Evolutionary conservation across 2,797 vertebrate species (phyloP).

Genomic region (Amniataba percoides): DNA sequence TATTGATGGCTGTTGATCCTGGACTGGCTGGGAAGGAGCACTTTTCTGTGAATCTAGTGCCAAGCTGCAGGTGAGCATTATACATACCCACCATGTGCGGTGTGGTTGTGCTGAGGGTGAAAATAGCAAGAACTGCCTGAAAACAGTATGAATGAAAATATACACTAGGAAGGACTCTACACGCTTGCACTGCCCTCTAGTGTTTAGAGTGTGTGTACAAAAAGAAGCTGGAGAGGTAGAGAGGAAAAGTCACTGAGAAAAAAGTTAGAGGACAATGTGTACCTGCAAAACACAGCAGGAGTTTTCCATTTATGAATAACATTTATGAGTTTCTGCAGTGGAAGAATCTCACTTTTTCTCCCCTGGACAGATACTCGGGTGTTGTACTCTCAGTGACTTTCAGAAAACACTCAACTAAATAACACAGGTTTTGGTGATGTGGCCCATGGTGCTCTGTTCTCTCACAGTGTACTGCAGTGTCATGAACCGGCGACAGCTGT

Average conservation of each 20-base stretch:
- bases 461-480: neutral
- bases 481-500: neutral
- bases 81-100: neutral
- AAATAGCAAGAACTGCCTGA: neutral
- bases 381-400: neutral
- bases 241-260: neutral
- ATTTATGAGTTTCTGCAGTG: constrained; percentile 5
- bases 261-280: neutral
- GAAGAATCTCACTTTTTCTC: neutral
- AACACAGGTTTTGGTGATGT: neutral
- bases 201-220: constrained; percentile 13
- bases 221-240: neutral
- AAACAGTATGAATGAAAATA: neutral
- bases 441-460: neutral
- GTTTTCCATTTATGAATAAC: constrained; percentile 12
- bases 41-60: neutral
- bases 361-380: neutral
- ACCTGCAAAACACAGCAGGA: neutral
- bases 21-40: neutral
- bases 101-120: neutral
- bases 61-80: neutral
- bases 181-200: constrained; percentile 46
- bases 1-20: neutral
- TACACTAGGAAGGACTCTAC: neutral
- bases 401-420: neutral